Evolutionary conservation across 1,140 invertebrate genomes (phyloP).

Genomic region (Penaeus japonicus): DNA sequence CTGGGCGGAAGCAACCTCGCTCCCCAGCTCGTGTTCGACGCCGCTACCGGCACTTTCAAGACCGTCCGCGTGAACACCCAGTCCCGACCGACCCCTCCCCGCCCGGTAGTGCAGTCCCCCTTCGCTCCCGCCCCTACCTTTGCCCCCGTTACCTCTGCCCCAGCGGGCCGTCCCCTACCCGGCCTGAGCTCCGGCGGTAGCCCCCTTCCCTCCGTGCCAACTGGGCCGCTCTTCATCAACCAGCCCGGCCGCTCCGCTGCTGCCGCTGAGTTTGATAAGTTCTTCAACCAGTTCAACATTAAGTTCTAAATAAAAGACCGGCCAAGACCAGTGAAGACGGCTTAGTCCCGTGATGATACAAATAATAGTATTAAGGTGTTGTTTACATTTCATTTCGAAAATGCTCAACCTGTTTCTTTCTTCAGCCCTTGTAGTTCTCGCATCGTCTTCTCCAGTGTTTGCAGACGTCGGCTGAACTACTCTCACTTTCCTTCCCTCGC

Average conservation of each 20-base stretch:
- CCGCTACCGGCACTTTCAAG: conserved; percentile 59
- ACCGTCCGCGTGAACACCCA: conserved; percentile 31
- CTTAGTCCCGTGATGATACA: too few species aligned
- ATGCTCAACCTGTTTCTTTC: too few species aligned
- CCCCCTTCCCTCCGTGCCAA: conserved; percentile 32
- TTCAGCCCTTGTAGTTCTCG: too few species aligned
- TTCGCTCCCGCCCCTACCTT: background rate
- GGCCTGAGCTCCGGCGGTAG: background rate
- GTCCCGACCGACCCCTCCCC: background rate
- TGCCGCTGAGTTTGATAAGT: conserved; percentile 43
- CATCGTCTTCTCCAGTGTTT: too few species aligned
- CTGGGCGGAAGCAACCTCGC: conserved; percentile 8
- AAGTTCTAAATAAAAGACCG: background rate
- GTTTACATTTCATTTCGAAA: too few species aligned
- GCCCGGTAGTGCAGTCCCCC: background rate
- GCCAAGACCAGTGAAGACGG: too few species aligned
- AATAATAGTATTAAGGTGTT: too few species aligned
- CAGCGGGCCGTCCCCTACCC: background rate
- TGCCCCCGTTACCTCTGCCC: background rate
- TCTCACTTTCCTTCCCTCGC: too few species aligned
- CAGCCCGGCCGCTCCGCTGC: background rate
- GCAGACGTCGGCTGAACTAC: too few species aligned
- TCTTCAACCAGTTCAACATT: conserved; percentile 39
- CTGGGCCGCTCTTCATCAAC: conserved; percentile 38
- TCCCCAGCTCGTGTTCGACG: conserved; percentile 59